Percentiles rank a stretch among this genome's conserved stretches.
Evolutionary conservation across 2,113 vertebrate genomes (phyloP).

Genomic region (Micromys minutus): DNA sequence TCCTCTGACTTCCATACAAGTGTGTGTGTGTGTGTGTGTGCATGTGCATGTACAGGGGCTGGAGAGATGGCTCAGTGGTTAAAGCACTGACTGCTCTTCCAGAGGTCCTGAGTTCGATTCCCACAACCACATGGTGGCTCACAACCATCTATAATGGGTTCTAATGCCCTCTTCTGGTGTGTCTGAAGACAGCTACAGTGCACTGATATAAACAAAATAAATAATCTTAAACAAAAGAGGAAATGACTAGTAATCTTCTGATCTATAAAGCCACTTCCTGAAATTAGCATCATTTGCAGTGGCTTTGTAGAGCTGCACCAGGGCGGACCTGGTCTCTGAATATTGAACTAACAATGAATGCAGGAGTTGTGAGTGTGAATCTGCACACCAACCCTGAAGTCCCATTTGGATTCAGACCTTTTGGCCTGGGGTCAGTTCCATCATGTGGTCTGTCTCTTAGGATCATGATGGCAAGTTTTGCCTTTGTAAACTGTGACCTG

Average conservation of each 20-base stretch:
- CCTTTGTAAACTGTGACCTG: background rate
- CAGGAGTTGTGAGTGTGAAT: background rate
- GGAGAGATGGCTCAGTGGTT: too few relatives aligned
- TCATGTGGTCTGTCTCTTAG: slow-evolving; percentile 1
- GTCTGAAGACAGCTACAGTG: too few relatives aligned
- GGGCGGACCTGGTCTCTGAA: background rate
- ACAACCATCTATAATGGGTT: too few relatives aligned
- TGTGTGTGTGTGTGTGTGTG: too few relatives aligned
- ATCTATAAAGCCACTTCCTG: background rate
- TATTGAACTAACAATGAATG: background rate
- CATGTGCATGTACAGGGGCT: too few relatives aligned
- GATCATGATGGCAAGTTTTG: background rate
- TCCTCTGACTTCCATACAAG: background rate
- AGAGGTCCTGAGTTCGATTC: too few relatives aligned
- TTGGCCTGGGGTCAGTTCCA: background rate
- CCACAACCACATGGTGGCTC: too few relatives aligned
- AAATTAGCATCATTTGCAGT: background rate
- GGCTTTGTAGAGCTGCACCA: background rate
- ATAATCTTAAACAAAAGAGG: background rate
- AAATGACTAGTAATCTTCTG: background rate
- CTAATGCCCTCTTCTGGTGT: too few relatives aligned
- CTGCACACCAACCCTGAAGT: background rate
- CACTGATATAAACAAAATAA: too few relatives aligned
- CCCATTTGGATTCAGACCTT: background rate
- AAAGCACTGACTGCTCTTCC: too few relatives aligned